Evolutionary conservation across 1,140 invertebrate species (phyloP).

Genomic region (Frieseomelitta varia): DNA sequence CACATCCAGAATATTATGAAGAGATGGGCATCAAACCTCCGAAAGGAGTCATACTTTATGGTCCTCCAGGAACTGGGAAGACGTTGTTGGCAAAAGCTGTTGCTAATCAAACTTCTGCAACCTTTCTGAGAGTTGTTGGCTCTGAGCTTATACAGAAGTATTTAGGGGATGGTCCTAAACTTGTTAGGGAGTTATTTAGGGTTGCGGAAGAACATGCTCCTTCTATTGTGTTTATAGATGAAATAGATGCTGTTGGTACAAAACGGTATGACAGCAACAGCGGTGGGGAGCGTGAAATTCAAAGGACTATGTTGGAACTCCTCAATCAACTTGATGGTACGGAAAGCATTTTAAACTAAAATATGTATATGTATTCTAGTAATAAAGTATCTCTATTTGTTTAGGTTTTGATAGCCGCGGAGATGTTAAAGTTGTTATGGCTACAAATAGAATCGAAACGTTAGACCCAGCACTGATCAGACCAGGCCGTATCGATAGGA

Average conservation of each 20-base stretch:
- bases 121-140: slow-evolving; percentile 98
- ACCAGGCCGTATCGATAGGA: slow-evolving; percentile 99
- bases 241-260: slow-evolving; percentile 99
- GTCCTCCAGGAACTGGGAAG: slow-evolving; percentile 98
- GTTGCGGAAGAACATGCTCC: slow-evolving; percentile 99
- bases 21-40: slow-evolving; percentile 99
- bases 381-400: slow-evolving; percentile 33
- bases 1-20: slow-evolving; percentile 99
- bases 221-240: slow-evolving; percentile 99
- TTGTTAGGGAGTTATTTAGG: slow-evolving; percentile 98
- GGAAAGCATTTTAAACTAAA: slow-evolving; percentile 16
- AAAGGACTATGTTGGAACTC: slow-evolving; percentile 99
- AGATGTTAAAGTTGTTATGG: slow-evolving; percentile 97
- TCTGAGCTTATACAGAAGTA: slow-evolving; percentile 99
- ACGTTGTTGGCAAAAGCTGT: slow-evolving; percentile 99
- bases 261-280: slow-evolving; percentile 99
- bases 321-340: slow-evolving; percentile 98
- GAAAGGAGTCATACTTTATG: slow-evolving; percentile 99
- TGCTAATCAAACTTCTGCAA: slow-evolving; percentile 99
- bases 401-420: slow-evolving; percentile 89
- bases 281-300: slow-evolving; percentile 99
- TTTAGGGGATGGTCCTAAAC: slow-evolving; percentile 99
- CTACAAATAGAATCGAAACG: slow-evolving; percentile 99
- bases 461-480: slow-evolving; percentile 99
- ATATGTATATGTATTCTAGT: neutral